Percentiles rank a stretch among this genome's conserved stretches.
Evolutionary conservation across 2,113 vertebrate species (phyloP).

Genomic region (Phalacrocorax brasilianus): DNA sequence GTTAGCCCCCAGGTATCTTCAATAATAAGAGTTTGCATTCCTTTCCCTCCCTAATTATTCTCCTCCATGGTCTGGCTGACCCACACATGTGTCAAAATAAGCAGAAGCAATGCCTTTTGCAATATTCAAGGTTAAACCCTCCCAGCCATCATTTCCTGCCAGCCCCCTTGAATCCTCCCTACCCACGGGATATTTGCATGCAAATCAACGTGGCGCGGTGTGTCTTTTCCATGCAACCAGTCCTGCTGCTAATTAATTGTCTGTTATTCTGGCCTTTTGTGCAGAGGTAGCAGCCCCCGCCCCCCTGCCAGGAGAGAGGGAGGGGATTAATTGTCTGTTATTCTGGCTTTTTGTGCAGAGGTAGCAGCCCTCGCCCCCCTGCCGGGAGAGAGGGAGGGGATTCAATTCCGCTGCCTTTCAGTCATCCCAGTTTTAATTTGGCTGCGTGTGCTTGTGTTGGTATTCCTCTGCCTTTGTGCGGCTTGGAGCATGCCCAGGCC

Average conservation of each 20-base stretch:
- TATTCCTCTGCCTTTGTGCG: neutral
- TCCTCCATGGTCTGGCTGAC: conserved; percentile 28
- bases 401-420: neutral
- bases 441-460: neutral
- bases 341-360: conserved; percentile 8
- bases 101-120: neutral
- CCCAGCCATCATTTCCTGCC: conserved; percentile 14
- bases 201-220: neutral
- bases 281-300: neutral
- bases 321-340: conserved; percentile 33
- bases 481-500: neutral
- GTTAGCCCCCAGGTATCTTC: conserved; percentile 42
- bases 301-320: neutral
- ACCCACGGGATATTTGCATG: neutral
- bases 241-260: conserved; percentile 42
- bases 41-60: conserved; percentile 54
- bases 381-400: neutral
- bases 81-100: conserved; percentile 12
- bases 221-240: neutral
- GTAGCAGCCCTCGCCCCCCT: neutral
- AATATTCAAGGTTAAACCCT: conserved; percentile 43
- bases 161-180: neutral
- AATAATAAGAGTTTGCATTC: conserved; percentile 50
- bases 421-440: neutral
- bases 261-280: conserved; percentile 10